Base-by-base conservation (phyloP, 1,140 invertebrate species). In the Caenorhabditis remanei region DNA sequence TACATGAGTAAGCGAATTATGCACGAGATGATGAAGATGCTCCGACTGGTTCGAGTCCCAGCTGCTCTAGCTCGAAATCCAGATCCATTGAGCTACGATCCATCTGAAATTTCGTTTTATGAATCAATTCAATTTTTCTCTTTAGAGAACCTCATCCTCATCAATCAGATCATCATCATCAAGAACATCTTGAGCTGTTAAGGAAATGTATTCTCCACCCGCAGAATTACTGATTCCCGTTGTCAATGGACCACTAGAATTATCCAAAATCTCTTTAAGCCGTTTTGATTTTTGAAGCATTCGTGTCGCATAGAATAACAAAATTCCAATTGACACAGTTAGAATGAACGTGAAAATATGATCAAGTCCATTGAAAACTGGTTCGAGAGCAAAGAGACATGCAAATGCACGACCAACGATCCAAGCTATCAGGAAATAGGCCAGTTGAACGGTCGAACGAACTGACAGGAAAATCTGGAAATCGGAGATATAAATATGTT, bases 51-150 rank as follows among this genome's bases (percentile, higher is more conserved):
- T 79, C 71, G 8, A 79, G 46, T 11, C 71, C 71, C 0, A 79
- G 71, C 24, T 79, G 71, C n/a, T 79, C 71, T 19, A 79, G 46
- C 19, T 79, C 71, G 21, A 24, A 79, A 24, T 79, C 71, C 0
- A 79, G 46, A 32, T 79, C 71, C 71, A 79, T 79, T 79, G 71
- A 79, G 21, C 71, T 79, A 4, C 71, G 71, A 91, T 83, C 85
- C 85, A 55, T 90, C 90, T 90, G 83, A 48, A 91, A 82, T 90
- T 90, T 16, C 87, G 3, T 53, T n/a, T 85, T 82, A 83, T n/a
- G 32, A 84, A 75, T 90, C 87, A 85, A 87, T 91, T 16, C 82
- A 89, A 53, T 56, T 48, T 50, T 87, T 90, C 41, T 85, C 9
- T n/a, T n/a, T n/a, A 65, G 40, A 58, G 1, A 32, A 71, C 71